These are phyloP conservation scores for Gobio gobio DNA, from an alignment of 2,113 vertebrate species.

Conservation along the genomic window DNA sequence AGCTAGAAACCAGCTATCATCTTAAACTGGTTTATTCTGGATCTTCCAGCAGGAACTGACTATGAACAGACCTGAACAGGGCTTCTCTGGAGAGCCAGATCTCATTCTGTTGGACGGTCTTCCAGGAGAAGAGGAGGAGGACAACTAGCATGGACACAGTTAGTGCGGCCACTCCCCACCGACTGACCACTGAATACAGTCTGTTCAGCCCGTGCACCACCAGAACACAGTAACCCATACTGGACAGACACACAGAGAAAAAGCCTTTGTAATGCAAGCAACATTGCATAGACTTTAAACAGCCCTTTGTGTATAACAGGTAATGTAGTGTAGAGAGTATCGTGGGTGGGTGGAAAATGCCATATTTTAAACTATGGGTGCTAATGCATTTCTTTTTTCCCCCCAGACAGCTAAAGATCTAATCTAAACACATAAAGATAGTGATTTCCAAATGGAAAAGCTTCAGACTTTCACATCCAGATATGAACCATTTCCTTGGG, in stretches of 20 bases:
- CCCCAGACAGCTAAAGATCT: not conserved
- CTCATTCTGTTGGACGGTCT: slow-evolving; percentile 91
- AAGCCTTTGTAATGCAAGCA: not conserved
- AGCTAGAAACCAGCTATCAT: not conserved
- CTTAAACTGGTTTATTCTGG: not conserved
- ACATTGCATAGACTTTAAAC: not conserved
- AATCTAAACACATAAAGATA: not conserved
- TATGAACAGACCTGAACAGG: slow-evolving; percentile 85
- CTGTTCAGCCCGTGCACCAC: slow-evolving; percentile 87
- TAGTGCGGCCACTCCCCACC: slow-evolving; percentile 79
- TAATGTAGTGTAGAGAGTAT: not conserved
- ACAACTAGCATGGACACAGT: slow-evolving; percentile 82
- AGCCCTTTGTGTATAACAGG: not conserved
- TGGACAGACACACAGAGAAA: slow-evolving; percentile 59
- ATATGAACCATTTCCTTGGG: not conserved
- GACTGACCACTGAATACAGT: slow-evolving; percentile 79
- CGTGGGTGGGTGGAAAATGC: not conserved
- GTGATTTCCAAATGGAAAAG: not conserved
- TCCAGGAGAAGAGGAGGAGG: slow-evolving; percentile 91
- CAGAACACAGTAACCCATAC: slow-evolving; percentile 98
- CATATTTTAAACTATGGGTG: not conserved
- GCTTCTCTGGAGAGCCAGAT: slow-evolving; percentile 95
- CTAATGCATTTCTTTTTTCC: not conserved
- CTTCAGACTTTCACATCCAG: slow-evolving; percentile 5
- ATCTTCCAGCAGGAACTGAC: not conserved